These are phyloP conservation scores for Salticus scenicus DNA, from an alignment of 2,888 invertebrate species.

Conservation along the genomic window DNA sequence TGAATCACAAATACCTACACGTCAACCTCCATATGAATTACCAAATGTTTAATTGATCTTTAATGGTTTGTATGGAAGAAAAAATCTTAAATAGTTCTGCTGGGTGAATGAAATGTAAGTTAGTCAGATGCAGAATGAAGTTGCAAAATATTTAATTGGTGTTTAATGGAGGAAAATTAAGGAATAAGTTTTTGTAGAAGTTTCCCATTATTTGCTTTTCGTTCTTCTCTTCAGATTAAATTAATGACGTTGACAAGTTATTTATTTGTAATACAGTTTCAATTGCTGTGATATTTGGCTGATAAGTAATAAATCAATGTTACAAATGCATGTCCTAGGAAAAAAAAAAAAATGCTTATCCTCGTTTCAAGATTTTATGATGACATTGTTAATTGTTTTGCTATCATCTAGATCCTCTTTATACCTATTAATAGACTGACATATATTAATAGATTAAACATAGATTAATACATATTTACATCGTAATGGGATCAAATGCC, in stretches of 20 bases:
- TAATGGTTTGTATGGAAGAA: background rate
- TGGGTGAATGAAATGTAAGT: background rate
- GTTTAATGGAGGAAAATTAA: background rate
- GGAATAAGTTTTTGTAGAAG: background rate
- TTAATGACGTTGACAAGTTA: background rate
- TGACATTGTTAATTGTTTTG: too few relatives aligned
- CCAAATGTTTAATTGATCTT: background rate
- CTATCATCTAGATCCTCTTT: too few relatives aligned
- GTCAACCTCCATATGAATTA: background rate
- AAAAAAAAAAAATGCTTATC: too few relatives aligned
- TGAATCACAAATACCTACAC: background rate
- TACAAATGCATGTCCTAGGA: too few relatives aligned
- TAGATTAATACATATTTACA: too few relatives aligned
- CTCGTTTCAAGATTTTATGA: too few relatives aligned
- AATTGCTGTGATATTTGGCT: background rate
- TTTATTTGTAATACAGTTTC: background rate
- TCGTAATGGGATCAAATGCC: too few relatives aligned
- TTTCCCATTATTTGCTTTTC: background rate
- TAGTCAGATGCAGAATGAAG: background rate
- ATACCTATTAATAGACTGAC: too few relatives aligned
- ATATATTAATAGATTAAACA: too few relatives aligned
- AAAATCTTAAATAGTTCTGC: background rate
- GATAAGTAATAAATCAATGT: too few relatives aligned
- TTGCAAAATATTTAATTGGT: slow-evolving; percentile 13
- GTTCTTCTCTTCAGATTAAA: background rate